Conservation (phyloP, 2,113 vertebrate genomes). For the Connochaetes taurinus region DNA sequence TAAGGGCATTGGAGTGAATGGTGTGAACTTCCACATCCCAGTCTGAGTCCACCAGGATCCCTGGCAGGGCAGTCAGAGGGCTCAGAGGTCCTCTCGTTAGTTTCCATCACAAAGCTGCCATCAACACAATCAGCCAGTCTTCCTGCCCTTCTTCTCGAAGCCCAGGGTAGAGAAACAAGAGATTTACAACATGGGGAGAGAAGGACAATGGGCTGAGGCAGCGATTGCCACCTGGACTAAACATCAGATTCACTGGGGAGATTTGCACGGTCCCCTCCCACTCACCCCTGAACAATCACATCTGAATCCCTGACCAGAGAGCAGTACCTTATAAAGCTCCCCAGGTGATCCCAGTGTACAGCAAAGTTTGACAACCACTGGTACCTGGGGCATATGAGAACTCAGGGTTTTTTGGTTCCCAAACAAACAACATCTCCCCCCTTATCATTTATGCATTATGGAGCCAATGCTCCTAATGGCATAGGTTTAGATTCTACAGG, state of each 20-base stretch:
- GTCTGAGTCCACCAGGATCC: background rate
- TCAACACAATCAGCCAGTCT: background rate
- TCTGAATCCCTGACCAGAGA: background rate
- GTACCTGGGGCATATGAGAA: background rate
- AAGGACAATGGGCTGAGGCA: background rate
- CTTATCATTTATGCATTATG: background rate
- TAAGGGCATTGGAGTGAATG: background rate
- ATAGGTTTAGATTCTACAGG: background rate
- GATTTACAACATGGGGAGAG: background rate
- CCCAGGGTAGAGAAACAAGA: background rate
- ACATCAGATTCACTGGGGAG: background rate
- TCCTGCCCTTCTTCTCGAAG: background rate
- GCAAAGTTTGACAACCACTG: background rate
- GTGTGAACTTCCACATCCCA: background rate
- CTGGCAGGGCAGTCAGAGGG: no score
- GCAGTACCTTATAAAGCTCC: background rate
- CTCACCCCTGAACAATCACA: background rate
- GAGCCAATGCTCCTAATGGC: background rate
- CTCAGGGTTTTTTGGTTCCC: background rate
- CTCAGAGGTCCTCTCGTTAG: background rate
- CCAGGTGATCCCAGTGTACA: background rate
- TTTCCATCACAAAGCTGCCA: background rate
- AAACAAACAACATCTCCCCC: background rate
- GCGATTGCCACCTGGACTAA: background rate
- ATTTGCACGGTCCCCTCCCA: background rate